phyloP scores from a whole-genome alignment of 2,113 vertebrate genomes.

The Cranoglanis bouderius region DNA sequence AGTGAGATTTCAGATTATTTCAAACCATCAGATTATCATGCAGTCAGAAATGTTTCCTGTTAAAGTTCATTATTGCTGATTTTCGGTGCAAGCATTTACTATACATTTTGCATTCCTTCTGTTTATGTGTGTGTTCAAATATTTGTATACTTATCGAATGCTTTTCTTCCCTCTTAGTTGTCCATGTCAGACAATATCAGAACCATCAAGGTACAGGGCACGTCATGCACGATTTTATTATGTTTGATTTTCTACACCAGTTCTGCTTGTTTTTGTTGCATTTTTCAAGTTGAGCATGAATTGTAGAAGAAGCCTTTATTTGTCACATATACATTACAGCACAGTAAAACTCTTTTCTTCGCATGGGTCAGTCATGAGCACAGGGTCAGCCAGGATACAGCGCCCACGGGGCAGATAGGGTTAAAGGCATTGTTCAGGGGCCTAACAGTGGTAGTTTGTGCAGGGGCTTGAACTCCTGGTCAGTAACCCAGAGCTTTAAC shows the following conservation, averaged over 20 bases:
- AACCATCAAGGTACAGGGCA: constrained; percentile 75
- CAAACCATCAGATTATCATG: background rate
- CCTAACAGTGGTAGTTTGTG: background rate
- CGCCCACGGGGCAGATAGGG: background rate
- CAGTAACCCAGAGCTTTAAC: background rate
- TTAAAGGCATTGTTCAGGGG: background rate
- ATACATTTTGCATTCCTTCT: background rate
- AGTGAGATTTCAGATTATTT: constrained; percentile 69
- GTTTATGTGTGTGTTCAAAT: background rate
- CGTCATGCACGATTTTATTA: background rate
- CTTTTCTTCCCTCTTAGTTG: constrained; percentile 48
- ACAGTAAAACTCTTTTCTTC: background rate
- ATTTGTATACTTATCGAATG: background rate
- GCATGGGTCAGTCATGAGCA: background rate
- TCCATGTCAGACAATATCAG: constrained; percentile 69
- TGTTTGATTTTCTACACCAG: background rate
- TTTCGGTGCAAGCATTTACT: background rate
- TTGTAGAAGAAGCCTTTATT: background rate
- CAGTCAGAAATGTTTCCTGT: background rate
- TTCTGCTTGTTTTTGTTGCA: background rate
- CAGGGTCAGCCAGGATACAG: background rate
- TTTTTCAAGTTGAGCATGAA: background rate
- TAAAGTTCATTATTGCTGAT: background rate
- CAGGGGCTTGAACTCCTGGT: background rate
- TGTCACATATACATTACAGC: background rate